These are phyloP conservation scores for Acrossocheilus wenchowensis DNA, from an alignment of 2,797 vertebrate species.

Conservation along the genomic window DNA sequence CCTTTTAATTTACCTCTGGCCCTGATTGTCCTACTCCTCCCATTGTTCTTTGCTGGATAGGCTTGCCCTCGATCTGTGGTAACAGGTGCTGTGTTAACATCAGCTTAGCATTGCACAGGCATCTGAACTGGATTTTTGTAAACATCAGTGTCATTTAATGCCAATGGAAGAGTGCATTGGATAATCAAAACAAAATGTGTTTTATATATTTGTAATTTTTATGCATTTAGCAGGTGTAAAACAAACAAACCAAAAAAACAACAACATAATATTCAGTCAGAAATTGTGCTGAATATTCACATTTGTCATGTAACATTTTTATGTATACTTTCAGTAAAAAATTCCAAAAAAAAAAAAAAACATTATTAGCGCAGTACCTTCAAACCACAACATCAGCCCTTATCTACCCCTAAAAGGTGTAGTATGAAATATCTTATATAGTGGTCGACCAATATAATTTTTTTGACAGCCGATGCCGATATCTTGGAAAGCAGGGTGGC, in stretches of 20 bases:
- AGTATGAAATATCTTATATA: background rate
- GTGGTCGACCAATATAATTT: too few species aligned
- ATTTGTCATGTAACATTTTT: background rate
- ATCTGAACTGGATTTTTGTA: conserved; percentile 8
- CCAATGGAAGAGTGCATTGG: background rate
- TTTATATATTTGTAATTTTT: background rate
- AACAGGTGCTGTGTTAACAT: conserved; percentile 58
- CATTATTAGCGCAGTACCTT: background rate
- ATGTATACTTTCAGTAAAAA: background rate
- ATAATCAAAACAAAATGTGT: background rate
- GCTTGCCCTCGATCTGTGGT: conserved; percentile 43
- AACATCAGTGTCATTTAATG: conserved; percentile 12
- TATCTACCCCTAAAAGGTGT: background rate
- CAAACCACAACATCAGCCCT: background rate
- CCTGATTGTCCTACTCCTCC: conserved; percentile 51
- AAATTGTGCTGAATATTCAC: background rate
- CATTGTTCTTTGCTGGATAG: conserved; percentile 48
- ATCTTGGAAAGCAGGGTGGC: too few species aligned
- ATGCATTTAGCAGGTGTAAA: background rate
- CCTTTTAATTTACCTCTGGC: conserved; percentile 56
- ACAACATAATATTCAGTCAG: background rate
- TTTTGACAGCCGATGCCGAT: too few species aligned
- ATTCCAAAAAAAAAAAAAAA: too few species aligned
- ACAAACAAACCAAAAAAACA: background rate
- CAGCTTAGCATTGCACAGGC: conserved; percentile 20